These are phyloP conservation scores for Nilaparvata lugens DNA, from an alignment of 1,140 invertebrate species.

Conservation along the genomic window DNA sequence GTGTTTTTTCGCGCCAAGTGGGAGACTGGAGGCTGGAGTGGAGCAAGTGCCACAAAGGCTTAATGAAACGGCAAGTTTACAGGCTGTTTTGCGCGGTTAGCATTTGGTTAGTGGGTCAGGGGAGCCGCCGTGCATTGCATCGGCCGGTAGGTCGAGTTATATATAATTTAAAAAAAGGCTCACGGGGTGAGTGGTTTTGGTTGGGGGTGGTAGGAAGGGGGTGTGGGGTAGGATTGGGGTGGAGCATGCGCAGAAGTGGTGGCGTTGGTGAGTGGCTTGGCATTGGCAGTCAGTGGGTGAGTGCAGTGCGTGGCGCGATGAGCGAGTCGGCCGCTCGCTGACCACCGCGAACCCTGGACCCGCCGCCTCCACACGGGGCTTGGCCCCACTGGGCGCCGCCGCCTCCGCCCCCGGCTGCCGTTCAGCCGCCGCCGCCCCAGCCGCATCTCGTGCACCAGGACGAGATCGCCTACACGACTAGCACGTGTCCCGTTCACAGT, in stretches of 20 bases:
- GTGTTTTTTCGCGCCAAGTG: no score
- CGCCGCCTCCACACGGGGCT: conserved; percentile 10
- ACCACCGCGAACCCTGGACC: conserved; percentile 11
- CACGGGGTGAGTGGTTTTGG: background rate
- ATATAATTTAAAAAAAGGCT: no score
- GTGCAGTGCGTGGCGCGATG: conserved; percentile 17
- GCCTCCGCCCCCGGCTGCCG: conserved; percentile 14
- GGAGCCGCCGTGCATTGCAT: no score
- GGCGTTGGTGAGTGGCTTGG: conserved; percentile 22
- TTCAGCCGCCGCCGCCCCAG: conserved; percentile 14
- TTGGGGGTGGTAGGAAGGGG: conserved; percentile 19
- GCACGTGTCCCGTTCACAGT: conserved; percentile 50
- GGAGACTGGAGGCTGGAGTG: no score
- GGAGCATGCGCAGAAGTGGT: conserved; percentile 21
- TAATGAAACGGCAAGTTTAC: no score
- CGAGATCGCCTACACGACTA: conserved; percentile 6
- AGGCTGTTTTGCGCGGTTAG: no score
- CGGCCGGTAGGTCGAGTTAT: no score
- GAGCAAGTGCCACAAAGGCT: no score
- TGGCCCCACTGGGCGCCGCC: conserved; percentile 21
- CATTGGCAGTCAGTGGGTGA: background rate
- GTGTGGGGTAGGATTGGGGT: conserved; percentile 25
- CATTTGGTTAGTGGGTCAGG: no score
- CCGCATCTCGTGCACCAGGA: conserved; percentile 12
- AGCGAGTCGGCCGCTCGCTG: conserved; percentile 13